Base-by-base conservation (phyloP, 1,140 invertebrate genomes). In the Drosophila kohkoa region DNA sequence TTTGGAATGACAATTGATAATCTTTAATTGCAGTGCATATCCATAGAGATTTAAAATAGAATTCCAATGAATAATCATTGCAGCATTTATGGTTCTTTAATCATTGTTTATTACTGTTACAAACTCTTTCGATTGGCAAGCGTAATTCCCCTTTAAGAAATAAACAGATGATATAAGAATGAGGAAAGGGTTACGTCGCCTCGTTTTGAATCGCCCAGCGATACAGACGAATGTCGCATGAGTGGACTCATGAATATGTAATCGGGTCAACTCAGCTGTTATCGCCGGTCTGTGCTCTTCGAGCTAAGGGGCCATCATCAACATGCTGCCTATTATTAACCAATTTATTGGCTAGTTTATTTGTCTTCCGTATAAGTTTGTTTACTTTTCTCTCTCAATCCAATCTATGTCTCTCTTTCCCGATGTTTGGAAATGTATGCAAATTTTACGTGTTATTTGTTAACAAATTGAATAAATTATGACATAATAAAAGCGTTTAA, bases 391-490 rank as follows among this genome's bases (percentile, higher is more conserved):
- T 38, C 6, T 48, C 46, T 43, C 15, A 10, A 38, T 38, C 35
- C 35, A 38, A 10, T 13, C 51, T 13, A 5, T 64, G 41, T 46
- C 20, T 51, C 30, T 38, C 35, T 38, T 57, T 25, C 59, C 41
- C 20, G 58, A 45, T 57, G 48, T 72, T 57, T 55, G 60, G 46
- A 66, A 66, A 72, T 48, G 38, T 83, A 85, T 85, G 75, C 65
- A 86, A 87, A 86, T 82, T 58, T 71, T 43, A 3, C 11, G 49
- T 79, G 62, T 82, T 81, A 79, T 86, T 72, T 82, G 79, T 86
- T 82, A 70, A 68, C 71, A 82, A 87, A 87, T 71, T 74, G 76
- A 70, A 74, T 87, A 68, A 59, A 79, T 79, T 87, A 73, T 87
- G 72, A 79, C 76, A 82, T 87, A 87, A 87, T 87, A 73, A 81